These are phyloP conservation scores for Micrasema minimum DNA, from an alignment of 1,140 invertebrate genomes.

Conservation along the genomic window DNA sequence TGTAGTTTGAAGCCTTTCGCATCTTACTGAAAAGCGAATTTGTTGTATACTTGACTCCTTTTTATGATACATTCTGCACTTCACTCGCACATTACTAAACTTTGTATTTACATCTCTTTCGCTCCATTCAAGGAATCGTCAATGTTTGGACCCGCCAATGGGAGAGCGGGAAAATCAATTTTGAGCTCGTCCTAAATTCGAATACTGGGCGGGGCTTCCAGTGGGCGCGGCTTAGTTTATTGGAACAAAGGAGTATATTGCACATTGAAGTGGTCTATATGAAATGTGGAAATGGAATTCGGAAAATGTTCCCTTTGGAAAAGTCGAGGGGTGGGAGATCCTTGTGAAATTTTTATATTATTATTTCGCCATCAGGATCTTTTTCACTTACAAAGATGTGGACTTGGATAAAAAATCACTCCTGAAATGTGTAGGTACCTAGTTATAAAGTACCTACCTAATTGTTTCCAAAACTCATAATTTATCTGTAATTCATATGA, in stretches of 20 bases:
- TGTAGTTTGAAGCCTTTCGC: no score
- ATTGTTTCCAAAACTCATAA: no score
- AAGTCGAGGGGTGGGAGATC: neutral
- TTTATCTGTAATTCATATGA: no score
- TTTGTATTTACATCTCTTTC: slow-evolving; percentile 14
- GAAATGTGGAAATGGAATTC: slow-evolving; percentile 51
- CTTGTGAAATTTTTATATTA: slow-evolving; percentile 54
- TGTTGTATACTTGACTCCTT: no score
- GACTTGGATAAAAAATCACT: neutral
- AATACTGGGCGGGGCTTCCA: slow-evolving; percentile 26
- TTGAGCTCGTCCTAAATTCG: neutral
- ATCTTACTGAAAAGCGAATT: no score
- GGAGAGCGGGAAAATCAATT: slow-evolving; percentile 34
- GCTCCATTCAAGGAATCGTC: slow-evolving; percentile 1
- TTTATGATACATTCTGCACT: slow-evolving; percentile 1
- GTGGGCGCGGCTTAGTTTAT: slow-evolving; percentile 39
- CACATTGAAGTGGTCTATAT: slow-evolving; percentile 49
- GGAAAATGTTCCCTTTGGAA: slow-evolving; percentile 45
- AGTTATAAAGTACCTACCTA: no score
- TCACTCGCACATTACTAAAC: neutral
- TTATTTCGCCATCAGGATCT: slow-evolving; percentile 29
- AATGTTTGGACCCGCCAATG: slow-evolving; percentile 28
- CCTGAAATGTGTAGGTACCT: no score
- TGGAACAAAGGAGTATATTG: slow-evolving; percentile 47
- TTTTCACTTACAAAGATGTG: neutral